phyloP scores from a whole-genome alignment of 2,797 vertebrate species.

The Sebastes flavidus region DNA sequence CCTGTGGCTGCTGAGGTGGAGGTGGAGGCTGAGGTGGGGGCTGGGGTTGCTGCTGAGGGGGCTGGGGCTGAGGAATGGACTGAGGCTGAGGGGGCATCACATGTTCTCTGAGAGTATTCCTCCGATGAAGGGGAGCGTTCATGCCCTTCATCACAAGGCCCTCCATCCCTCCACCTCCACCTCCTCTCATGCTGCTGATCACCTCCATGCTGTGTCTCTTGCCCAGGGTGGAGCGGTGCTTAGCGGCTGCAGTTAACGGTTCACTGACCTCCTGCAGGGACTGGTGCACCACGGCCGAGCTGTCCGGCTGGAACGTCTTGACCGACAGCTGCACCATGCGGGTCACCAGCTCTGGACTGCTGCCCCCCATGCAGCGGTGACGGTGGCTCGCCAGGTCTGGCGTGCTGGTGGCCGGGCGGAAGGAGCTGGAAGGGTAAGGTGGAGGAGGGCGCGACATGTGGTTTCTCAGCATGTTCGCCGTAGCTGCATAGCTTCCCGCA shows the following conservation, averaged over 20 bases:
- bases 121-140: conserved; percentile 86
- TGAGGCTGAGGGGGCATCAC: conserved; percentile 82
- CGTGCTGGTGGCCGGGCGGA: conserved; percentile 95
- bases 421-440: conserved; percentile 86
- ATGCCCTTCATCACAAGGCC: conserved; percentile 88
- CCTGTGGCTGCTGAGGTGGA: conserved; percentile 77
- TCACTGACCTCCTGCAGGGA: conserved; percentile 95
- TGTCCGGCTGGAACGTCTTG: conserved; percentile 97
- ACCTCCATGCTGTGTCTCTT: conserved; percentile 97
- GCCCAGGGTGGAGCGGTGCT: conserved; percentile 85
- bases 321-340: conserved; percentile 96
- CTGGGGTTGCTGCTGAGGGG: conserved; percentile 62
- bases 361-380: conserved; percentile 90
- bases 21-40: conserved; percentile 61
- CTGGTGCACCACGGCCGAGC: conserved; percentile 92
- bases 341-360: conserved; percentile 93
- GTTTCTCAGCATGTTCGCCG: conserved; percentile 88
- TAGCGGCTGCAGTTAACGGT: conserved; percentile 86
- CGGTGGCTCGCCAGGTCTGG: conserved; percentile 96
- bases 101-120: conserved; percentile 91
- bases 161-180: conserved; percentile 86
- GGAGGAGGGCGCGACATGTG: conserved; percentile 92
- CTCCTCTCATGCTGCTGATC: conserved; percentile 87
- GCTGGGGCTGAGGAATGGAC: conserved; percentile 79
- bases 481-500: conserved; percentile 72